Evolutionary conservation across 1,140 invertebrate species (phyloP).

Genomic region (Drosophila sechellia): DNA sequence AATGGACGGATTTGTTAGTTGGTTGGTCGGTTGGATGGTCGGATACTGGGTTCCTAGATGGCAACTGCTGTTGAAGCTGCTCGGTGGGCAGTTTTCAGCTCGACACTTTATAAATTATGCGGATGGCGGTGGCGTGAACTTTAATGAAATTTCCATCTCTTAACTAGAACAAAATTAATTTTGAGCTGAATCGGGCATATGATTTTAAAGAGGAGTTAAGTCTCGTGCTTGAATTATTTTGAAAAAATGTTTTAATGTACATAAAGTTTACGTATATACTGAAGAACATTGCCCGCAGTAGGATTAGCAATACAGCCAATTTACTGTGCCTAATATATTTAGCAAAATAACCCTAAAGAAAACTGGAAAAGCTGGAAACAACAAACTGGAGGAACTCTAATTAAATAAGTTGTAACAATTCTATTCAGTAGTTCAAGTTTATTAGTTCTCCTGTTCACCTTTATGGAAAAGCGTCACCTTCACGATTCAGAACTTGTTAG

Average conservation of each 20-base stretch:
- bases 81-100: constrained; percentile 56
- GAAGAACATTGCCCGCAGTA: background rate
- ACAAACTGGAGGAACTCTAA: constrained; percentile 5
- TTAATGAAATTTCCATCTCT: constrained; percentile 63
- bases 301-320: background rate
- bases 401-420: constrained; percentile 36
- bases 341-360: background rate
- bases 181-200: background rate
- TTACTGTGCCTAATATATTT: too few species aligned
- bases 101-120: constrained; percentile 80
- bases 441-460: constrained; percentile 3
- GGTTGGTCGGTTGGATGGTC: constrained; percentile 15
- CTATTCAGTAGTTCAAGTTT: constrained; percentile 20
- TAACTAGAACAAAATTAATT: constrained; percentile 31
- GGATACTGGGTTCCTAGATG: constrained; percentile 12
- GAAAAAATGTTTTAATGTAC: background rate
- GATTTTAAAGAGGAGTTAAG: background rate
- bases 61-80: constrained; percentile 1
- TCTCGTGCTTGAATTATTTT: background rate
- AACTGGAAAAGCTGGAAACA: constrained; percentile 2
- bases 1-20: constrained; percentile 56
- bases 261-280: background rate
- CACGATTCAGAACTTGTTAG: constrained; percentile 20
- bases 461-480: constrained; percentile 38
- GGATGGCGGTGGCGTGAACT: constrained; percentile 47